Evolutionary conservation across 2,797 vertebrate species (phyloP).

Genomic region (Dallia pectoralis): DNA sequence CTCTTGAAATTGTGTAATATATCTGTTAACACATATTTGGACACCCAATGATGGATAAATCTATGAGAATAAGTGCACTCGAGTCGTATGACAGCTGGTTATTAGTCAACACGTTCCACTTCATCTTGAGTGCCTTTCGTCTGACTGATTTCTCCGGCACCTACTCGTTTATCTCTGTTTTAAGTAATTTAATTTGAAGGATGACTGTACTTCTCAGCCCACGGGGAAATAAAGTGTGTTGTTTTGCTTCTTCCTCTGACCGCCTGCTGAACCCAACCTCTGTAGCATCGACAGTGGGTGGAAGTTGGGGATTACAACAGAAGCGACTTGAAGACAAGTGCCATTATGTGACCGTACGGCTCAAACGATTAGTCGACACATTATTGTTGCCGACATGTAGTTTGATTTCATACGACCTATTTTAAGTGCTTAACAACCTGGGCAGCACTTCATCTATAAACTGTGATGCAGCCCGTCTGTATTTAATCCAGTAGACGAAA

Average conservation of each 20-base stretch:
- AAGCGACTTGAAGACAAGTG: background rate
- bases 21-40: too few relatives aligned
- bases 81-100: background rate
- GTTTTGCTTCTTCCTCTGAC: constrained; percentile 25
- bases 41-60: background rate
- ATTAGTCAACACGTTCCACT: background rate
- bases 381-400: background rate
- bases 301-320: background rate
- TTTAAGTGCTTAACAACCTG: too few relatives aligned
- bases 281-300: constrained; percentile 37
- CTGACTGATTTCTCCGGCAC: background rate
- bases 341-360: constrained; percentile 15
- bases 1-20: too few relatives aligned
- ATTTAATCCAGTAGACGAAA: too few relatives aligned
- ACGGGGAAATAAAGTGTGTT: constrained; percentile 31
- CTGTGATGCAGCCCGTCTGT: too few relatives aligned
- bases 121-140: background rate
- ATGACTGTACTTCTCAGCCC: constrained; percentile 15
- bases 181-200: constrained; percentile 28
- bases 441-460: too few relatives aligned
- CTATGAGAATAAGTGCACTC: background rate
- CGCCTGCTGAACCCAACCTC: constrained; percentile 33
- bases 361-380: constrained; percentile 14
- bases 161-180: constrained; percentile 14
- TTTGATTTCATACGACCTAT: too few relatives aligned